Evolutionary conservation across 2,113 vertebrate genomes (phyloP).

Genomic region (Syngnathus floridae): DNA sequence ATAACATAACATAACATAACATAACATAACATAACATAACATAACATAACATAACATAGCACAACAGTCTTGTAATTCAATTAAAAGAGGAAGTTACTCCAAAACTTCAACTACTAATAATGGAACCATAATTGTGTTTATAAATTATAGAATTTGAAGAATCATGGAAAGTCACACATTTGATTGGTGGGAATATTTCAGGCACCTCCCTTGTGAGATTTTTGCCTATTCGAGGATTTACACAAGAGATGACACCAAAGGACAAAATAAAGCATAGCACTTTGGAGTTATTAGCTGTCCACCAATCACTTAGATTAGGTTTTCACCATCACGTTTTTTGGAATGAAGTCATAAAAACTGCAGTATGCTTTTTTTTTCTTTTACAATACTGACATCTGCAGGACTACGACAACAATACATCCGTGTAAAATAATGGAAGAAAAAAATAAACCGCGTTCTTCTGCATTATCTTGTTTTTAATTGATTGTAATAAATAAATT

Average conservation of each 20-base stretch:
- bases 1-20: no score
- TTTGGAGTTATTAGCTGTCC: slow-evolving; percentile 38
- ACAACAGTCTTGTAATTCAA: no score
- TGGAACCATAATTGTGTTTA: not conserved
- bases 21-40: no score
- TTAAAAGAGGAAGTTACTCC: no score
- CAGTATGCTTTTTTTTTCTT: not conserved
- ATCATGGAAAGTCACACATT: slow-evolving; percentile 5
- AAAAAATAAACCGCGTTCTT: not conserved
- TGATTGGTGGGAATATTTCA: not conserved
- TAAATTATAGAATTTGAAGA: not conserved
- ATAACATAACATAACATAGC: no score
- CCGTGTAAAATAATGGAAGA: not conserved
- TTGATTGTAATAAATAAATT: not conserved
- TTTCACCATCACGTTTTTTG: slow-evolving; percentile 17
- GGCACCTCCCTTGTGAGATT: slow-evolving; percentile 36
- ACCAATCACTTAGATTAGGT: slow-evolving; percentile 17
- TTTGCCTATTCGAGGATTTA: slow-evolving; percentile 51
- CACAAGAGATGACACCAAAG: slow-evolving; percentile 34
- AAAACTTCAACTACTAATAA: not conserved
- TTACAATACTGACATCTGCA: slow-evolving; percentile 61
- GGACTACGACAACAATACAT: slow-evolving; percentile 4
- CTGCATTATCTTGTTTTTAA: not conserved
- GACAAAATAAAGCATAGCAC: slow-evolving; percentile 29
- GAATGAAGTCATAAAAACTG: not conserved